Conservation (phyloP, 2,797 vertebrate genomes). For the Hypotaenidia philippensis region DNA sequence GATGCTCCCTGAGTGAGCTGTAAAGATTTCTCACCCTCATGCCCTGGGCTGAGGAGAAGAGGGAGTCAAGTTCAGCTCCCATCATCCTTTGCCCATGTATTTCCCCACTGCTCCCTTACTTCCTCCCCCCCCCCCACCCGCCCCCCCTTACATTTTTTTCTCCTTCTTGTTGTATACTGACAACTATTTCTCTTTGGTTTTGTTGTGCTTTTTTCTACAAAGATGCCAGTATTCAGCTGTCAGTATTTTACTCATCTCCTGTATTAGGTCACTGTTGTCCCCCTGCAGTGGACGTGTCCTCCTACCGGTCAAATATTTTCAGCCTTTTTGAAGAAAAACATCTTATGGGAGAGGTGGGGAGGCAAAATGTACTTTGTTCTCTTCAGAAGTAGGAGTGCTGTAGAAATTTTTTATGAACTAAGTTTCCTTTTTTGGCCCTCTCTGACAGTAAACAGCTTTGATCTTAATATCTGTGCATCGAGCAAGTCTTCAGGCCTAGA, state of each 20-base stretch:
- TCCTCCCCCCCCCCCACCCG: accelerated
- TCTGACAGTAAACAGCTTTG: constrained; percentile 6
- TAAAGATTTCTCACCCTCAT: neutral
- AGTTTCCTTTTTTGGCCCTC: neutral
- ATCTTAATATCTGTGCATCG: neutral
- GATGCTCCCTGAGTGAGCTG: neutral
- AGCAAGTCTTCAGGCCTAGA: neutral
- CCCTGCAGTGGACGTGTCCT: neutral
- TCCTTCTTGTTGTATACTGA: neutral
- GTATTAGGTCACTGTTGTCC: no score
- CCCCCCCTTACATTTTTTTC: accelerated
- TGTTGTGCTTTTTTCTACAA: neutral
- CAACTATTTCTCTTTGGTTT: neutral
- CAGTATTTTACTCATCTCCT: neutral
- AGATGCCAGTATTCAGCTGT: neutral
- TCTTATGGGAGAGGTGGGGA: neutral
- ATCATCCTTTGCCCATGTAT: neutral
- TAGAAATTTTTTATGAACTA: neutral
- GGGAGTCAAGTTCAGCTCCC: neutral
- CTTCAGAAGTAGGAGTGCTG: neutral
- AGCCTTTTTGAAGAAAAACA: neutral
- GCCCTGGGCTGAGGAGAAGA: neutral
- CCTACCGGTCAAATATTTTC: neutral
- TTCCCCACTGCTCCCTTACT: neutral
- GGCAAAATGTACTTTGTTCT: neutral